Evolutionary conservation across 2,113 vertebrate species (phyloP).

Genomic region (Crocuta crocuta): DNA sequence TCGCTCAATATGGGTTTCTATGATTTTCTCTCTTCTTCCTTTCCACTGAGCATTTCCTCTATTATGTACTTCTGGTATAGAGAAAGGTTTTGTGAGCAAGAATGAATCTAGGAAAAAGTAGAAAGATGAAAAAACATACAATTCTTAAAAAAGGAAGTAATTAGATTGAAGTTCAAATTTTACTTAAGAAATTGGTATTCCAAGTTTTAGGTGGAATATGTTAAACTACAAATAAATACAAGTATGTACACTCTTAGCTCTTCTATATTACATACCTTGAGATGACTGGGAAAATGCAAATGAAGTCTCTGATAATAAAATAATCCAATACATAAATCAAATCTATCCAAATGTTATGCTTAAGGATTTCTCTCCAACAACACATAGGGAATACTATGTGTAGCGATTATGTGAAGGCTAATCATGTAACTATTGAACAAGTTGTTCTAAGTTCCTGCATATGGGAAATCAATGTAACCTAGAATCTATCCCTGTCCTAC

Average conservation of each 20-base stretch:
- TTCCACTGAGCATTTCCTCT: neutral
- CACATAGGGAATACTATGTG: neutral
- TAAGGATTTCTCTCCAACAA: neutral
- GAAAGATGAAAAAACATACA: neutral
- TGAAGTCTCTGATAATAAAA: neutral
- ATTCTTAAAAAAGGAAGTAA: neutral
- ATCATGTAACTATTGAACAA: neutral
- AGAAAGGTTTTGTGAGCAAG: conserved; percentile 30
- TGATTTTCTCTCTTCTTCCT: neutral
- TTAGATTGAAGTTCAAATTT: conserved; percentile 3
- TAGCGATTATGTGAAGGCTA: neutral
- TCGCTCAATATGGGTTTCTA: conserved; percentile 9
- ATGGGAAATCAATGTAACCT: neutral
- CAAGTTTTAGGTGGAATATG: neutral
- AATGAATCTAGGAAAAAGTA: conserved; percentile 36
- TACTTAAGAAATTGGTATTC: neutral
- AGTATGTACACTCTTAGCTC: neutral
- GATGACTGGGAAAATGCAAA: conserved; percentile 9
- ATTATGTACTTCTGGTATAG: neutral
- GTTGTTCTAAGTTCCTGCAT: neutral
- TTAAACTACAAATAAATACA: neutral
- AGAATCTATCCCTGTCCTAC: neutral
- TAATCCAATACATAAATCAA: neutral
- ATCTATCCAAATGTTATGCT: conserved; percentile 1
- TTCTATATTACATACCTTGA: neutral